A percentile compares a stretch with the other conserved stretches of the same genome.
These are phyloP conservation scores for Hypotaenidia philippensis DNA, from an alignment of 2,797 vertebrate species.

Conservation along the genomic window DNA sequence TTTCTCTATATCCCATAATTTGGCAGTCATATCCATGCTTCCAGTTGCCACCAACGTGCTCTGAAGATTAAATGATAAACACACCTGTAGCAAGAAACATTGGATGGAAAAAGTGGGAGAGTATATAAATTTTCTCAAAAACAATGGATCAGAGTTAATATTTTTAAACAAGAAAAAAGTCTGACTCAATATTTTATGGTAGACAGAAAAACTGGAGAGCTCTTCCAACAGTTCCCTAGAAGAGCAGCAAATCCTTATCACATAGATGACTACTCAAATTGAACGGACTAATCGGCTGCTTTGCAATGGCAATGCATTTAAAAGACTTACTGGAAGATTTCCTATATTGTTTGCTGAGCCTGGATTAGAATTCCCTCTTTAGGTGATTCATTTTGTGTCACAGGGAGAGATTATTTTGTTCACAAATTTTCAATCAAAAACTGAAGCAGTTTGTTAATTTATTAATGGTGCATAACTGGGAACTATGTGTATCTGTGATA, in stretches of 20 bases:
- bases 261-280: neutral
- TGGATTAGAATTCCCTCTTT: neutral
- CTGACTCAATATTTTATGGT: neutral
- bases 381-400: neutral
- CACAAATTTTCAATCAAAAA: neutral
- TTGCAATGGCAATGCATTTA: neutral
- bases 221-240: neutral
- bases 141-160: neutral
- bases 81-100: slow-evolving; percentile 84
- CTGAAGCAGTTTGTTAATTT: neutral
- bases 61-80: slow-evolving; percentile 94
- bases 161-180: neutral
- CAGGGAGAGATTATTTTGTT: neutral
- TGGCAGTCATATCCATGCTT: slow-evolving; percentile 93
- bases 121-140: neutral
- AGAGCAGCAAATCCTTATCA: neutral
- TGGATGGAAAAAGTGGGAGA: neutral
- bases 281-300: neutral
- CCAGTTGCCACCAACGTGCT: slow-evolving; percentile 94
- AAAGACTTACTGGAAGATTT: neutral
- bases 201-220: neutral
- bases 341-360: neutral
- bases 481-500: neutral
- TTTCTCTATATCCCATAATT: slow-evolving; percentile 90
- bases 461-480: neutral